Conservation (phyloP, 2,888 invertebrate genomes). For the Synergus gifuensis region DNA sequence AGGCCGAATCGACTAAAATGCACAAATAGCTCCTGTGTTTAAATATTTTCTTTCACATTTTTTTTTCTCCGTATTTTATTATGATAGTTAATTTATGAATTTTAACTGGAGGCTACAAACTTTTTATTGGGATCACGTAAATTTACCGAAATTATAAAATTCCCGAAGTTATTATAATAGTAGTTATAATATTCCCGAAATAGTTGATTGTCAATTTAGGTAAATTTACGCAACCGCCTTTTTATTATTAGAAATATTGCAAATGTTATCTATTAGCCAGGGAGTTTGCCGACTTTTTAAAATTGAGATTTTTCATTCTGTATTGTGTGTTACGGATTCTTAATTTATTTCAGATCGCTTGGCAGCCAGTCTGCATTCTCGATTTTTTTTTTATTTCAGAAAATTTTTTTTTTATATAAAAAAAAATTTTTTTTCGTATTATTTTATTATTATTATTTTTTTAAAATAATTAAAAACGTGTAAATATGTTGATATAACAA, state of each 20-base stretch:
- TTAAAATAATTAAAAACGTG: background rate
- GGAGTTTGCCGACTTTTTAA: background rate
- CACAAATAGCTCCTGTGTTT: constrained; percentile 33
- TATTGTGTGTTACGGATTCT: background rate
- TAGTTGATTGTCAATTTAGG: no score
- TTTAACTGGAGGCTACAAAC: background rate
- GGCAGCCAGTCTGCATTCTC: background rate
- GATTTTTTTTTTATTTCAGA: background rate
- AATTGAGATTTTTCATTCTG: background rate
- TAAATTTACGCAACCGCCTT: no score
- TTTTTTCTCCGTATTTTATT: constrained; percentile 19
- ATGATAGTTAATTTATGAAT: background rate
- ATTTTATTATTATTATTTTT: background rate
- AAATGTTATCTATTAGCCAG: background rate
- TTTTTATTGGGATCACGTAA: background rate
- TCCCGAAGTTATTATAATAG: no score
- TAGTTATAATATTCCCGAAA: no score
- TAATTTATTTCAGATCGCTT: background rate
- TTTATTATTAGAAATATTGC: background rate
- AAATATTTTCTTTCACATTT: background rate
- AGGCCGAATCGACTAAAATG: constrained; percentile 38
- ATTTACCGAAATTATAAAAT: no score
- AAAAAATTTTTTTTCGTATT: background rate
- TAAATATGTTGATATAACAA: background rate
- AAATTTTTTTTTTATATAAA: background rate